phyloP scores from a whole-genome alignment of 1,140 invertebrate genomes.

The Trachymyrmex cornetzi region DNA sequence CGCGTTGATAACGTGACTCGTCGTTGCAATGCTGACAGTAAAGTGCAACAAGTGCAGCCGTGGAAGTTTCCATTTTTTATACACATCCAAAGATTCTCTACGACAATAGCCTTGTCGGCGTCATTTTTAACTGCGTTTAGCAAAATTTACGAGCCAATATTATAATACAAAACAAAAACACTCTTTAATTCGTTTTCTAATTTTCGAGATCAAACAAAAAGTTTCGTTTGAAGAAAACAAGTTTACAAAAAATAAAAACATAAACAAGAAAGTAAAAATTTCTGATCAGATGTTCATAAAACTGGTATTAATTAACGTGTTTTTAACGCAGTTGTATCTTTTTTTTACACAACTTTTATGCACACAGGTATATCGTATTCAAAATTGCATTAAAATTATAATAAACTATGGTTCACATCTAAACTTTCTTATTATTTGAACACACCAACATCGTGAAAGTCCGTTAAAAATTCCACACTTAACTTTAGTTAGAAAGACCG shows the following conservation, averaged over 20 bases:
- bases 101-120: background rate
- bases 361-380: background rate
- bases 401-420: background rate
- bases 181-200: background rate
- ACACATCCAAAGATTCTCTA: background rate
- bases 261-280: background rate
- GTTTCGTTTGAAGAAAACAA: background rate
- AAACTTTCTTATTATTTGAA: background rate
- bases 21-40: conserved; percentile 11
- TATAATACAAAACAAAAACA: background rate
- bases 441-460: background rate
- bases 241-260: conserved; percentile 3
- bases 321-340: background rate
- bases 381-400: conserved; percentile 6
- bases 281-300: background rate
- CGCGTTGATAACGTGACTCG: conserved; percentile 31
- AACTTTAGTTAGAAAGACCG: background rate
- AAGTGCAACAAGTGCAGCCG: conserved; percentile 51
- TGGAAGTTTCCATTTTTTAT: conserved; percentile 25
- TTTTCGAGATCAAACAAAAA: background rate
- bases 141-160: background rate
- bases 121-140: background rate
- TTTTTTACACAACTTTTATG: background rate
- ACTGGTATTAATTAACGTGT: too few relatives aligned
- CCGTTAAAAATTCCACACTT: background rate